phyloP scores from a whole-genome alignment of 1,140 invertebrate genomes.

The Drosophila ohnishii region DNA sequence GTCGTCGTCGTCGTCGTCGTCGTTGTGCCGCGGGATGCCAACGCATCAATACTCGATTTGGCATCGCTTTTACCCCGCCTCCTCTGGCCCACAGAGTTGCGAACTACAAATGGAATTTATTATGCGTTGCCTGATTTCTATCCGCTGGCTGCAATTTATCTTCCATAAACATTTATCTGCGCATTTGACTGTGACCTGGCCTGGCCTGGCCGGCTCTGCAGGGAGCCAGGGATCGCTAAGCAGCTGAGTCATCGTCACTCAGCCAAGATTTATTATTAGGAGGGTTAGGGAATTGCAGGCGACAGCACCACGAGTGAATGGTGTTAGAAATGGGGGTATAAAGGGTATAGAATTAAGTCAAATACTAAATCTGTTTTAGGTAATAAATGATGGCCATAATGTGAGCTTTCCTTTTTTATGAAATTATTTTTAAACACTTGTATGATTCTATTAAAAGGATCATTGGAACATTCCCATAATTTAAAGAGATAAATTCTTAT shows the following conservation, averaged over 20 bases:
- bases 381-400: slow-evolving; percentile 1
- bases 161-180: slow-evolving; percentile 70
- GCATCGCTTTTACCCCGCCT: slow-evolving; percentile 6
- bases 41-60: slow-evolving; percentile 71
- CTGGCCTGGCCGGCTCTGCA: slow-evolving; percentile 7
- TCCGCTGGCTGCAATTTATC: slow-evolving; percentile 71
- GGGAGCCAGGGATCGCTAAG: slow-evolving; percentile 36
- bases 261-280: slow-evolving; percentile 40
- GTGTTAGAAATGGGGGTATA: not conserved
- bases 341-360: not conserved
- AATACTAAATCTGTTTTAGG: not conserved
- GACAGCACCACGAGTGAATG: slow-evolving; percentile 2
- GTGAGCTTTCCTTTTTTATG: not conserved
- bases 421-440: not conserved
- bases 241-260: slow-evolving; percentile 43
- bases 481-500: not conserved
- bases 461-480: too few relatives aligned
- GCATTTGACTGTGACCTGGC: slow-evolving; percentile 59
- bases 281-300: not conserved
- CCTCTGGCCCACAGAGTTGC: slow-evolving; percentile 38
- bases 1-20: slow-evolving; percentile 12
- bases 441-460: not conserved
- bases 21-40: slow-evolving; percentile 50
- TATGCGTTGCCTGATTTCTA: slow-evolving; percentile 67
- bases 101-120: slow-evolving; percentile 72